Percentiles rank a stretch among this genome's conserved stretches.
phyloP scores from a whole-genome alignment of 2,888 invertebrate species.

The Operophtera brumata region DNA sequence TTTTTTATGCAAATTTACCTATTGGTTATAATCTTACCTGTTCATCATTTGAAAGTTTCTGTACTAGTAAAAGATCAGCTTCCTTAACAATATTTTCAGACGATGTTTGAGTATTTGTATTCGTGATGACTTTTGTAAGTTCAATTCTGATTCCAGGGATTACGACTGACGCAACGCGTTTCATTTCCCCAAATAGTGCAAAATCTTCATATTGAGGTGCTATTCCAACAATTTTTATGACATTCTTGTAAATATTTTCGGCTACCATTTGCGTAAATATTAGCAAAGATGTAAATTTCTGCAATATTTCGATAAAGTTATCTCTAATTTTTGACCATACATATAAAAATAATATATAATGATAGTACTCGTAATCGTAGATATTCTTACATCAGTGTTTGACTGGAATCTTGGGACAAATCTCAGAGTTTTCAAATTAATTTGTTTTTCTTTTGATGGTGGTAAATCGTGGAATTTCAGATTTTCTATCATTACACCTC shows the following conservation, averaged over 20 bases:
- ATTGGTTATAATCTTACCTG: constrained; percentile 23
- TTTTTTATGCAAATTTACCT: no score
- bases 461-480: constrained; percentile 35
- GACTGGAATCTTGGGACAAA: constrained; percentile 31
- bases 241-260: no score
- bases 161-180: constrained; percentile 8
- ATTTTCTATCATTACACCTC: constrained; percentile 40
- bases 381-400: no score
- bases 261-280: constrained; percentile 40
- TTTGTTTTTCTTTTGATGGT: constrained; percentile 7
- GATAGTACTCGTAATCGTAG: not conserved
- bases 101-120: constrained; percentile 2
- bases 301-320: constrained; percentile 1
- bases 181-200: no score
- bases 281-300: constrained; percentile 34
- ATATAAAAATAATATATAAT: no score
- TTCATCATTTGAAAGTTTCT: no score
- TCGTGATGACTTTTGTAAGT: constrained; percentile 24
- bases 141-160: constrained; percentile 25
- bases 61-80: no score
- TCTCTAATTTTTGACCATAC: no score
- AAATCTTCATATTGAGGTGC: no score
- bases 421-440: constrained; percentile 28
- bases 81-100: no score
- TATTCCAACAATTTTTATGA: no score